Evolutionary conservation across 2,888 invertebrate genomes (phyloP), one percentile per base, ranked within the genome.

Genomic region (Rotaria macrura): DNA sequence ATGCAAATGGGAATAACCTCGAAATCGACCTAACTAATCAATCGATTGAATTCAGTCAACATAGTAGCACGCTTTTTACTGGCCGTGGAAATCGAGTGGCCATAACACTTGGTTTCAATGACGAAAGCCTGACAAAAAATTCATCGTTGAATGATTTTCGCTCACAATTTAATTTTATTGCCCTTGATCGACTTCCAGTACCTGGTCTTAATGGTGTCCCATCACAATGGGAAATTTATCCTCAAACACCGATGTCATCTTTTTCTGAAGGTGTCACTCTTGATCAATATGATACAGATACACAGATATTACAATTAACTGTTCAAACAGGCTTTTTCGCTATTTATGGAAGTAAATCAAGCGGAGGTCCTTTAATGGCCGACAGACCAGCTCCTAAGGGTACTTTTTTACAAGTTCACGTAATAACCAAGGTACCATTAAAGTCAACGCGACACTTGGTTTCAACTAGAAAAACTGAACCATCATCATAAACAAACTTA

Each of bases 161-260:
- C n/a, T n/a, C n/a, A n/a, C n/a, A n/a, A n/a, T n/a, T n/a, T n/a
- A 38, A 38, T 40, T 74, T 40, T 40, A n/a, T 74, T 43, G 74
- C 74, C 7, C 43, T 74, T 25, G 74, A 74, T 74, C 38, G n/a
- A 40, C 43, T 74, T 40, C 74, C 74, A 10, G 12, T 43, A 12
- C 74, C 74, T 43, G 74, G 43, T 43, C 74, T 74, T 74, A 10
- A 74, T 25, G 65, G 65, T 14, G 40, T 43, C 4, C 74, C 74
- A 74, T 38, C 74, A 10, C 23, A 74, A 25, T 74, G 74, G 74
- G 9, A 25, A 23, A 40, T 74, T 74, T 40, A 38, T 40, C 74
- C 74, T 74, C 74, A 74, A 74, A 74, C 74, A n/a, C 74, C 74
- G 6, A 74, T 43, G 9, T 74, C 74, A 74, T 74, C 74, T 12